phyloP scores from a whole-genome alignment of 1,140 invertebrate species.

The Frieseomelitta varia region DNA sequence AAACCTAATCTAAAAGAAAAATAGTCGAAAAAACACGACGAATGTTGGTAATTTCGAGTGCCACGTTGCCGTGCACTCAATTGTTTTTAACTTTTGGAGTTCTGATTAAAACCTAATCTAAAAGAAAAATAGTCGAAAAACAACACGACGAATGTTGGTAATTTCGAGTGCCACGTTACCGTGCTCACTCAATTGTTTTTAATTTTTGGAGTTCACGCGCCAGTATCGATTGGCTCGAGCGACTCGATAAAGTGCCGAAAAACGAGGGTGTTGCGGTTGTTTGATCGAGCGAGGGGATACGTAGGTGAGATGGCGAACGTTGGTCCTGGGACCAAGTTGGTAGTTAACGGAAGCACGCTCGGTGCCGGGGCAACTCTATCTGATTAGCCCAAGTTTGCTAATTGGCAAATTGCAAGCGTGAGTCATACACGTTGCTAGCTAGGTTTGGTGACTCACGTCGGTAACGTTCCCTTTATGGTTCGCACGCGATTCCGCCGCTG shows the following conservation, averaged over 20 bases:
- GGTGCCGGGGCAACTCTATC: conserved; percentile 63
- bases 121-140: too few species aligned
- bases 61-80: too few species aligned
- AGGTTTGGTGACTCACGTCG: conserved; percentile 60
- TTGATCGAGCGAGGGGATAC: background rate
- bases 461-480: conserved; percentile 62
- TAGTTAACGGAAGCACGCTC: conserved; percentile 48
- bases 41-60: too few species aligned
- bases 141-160: too few species aligned
- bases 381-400: conserved; percentile 76
- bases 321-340: conserved; percentile 15
- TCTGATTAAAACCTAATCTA: too few species aligned
- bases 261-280: background rate
- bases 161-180: too few species aligned
- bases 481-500: conserved; percentile 51
- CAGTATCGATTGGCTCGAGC: background rate
- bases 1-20: too few species aligned
- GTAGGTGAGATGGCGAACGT: background rate
- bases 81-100: too few species aligned
- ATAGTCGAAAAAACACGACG: too few species aligned
- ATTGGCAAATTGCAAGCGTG: conserved; percentile 77
- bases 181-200: background rate
- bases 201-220: background rate
- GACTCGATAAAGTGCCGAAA: background rate
- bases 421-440: conserved; percentile 51